Conservation (phyloP, 2,113 vertebrate species). For the Coregonus clupeaformis region DNA sequence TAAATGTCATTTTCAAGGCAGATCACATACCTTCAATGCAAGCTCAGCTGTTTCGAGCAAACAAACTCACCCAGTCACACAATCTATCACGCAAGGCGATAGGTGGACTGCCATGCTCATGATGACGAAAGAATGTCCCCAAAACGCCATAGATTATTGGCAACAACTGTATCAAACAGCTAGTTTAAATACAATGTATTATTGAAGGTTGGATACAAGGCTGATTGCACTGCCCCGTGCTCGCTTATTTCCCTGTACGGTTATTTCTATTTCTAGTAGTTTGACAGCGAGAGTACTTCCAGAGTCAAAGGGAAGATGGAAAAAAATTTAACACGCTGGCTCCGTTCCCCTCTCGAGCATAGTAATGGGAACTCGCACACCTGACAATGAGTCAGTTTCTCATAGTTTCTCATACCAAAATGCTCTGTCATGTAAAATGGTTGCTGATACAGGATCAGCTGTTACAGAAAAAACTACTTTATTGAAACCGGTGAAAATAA, state of each 20-base stretch:
- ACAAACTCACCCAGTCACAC: constrained; percentile 60
- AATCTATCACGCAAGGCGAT: constrained; percentile 63
- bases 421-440: too few species aligned
- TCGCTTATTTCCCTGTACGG: constrained; percentile 12
- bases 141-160: constrained; percentile 21
- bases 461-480: too few species aligned
- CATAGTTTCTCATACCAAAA: neutral
- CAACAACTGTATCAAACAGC: neutral
- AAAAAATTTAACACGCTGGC: constrained; percentile 34
- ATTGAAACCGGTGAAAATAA: too few species aligned
- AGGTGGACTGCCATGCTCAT: constrained; percentile 50
- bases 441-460: too few species aligned
- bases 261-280: constrained; percentile 17
- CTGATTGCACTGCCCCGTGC: neutral
- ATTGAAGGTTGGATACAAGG: neutral
- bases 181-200: neutral
- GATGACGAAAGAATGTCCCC: neutral
- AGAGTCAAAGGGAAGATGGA: constrained; percentile 50
- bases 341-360: neutral
- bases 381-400: neutral
- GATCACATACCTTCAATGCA: neutral
- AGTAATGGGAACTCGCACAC: constrained; percentile 1
- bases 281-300: constrained; percentile 47
- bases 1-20: too few species aligned
- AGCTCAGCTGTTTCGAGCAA: neutral